Base-by-base conservation (phyloP, 23 tunicate species). In the Styela clava region DNA sequence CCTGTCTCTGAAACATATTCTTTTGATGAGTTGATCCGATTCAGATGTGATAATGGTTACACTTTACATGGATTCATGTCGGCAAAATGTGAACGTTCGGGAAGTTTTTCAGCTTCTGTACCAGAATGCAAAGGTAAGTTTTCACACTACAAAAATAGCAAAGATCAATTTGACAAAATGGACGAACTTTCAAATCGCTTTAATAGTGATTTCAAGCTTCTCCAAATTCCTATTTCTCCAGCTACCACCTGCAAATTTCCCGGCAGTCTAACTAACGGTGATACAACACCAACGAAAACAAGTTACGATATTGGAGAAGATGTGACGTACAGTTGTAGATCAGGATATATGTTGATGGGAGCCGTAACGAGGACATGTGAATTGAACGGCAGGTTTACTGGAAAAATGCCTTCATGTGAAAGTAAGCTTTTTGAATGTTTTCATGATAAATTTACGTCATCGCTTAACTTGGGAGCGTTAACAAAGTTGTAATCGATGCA, bases 51-150 rank as follows among this genome's bases (percentile, higher is more conserved):
- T 63, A 63, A 32, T 18, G 85, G 85, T 56, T 82, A 82, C 78
- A 24, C 18, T 21, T 61, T 82, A 0, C 24, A 2, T 16, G 85
- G 85, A 36, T 67, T 20, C 7, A 74, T 29, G 20, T 52, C 68
- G 3, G 78, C 85, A 24, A 33, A 35, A 31, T 87, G 91, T 63
- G 21, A 24, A 31, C 26, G 34, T 21, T 61, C 81, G 34, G 91
- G 91, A 37, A 9, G 20, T n/a, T 87, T 85, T 79, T 70, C 91
- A 3, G 76, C 62, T 23, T 30, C 68, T 2, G 9, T 69, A 16
- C 91, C 91, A 20, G 34, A 35, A 26, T 87, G 91, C 62, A 35
- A 81, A 27, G 25, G 90, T 86, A 73, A 76, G 82, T 25, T n/a
- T n/a, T n/a, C n/a, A n/a, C n/a, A n/a, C n/a, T n/a, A n/a, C 16